Percentiles rank a stretch among this genome's conserved stretches.
These are phyloP conservation scores for Danio aesculapii DNA, from an alignment of 2,797 vertebrate species.

Conservation along the genomic window DNA sequence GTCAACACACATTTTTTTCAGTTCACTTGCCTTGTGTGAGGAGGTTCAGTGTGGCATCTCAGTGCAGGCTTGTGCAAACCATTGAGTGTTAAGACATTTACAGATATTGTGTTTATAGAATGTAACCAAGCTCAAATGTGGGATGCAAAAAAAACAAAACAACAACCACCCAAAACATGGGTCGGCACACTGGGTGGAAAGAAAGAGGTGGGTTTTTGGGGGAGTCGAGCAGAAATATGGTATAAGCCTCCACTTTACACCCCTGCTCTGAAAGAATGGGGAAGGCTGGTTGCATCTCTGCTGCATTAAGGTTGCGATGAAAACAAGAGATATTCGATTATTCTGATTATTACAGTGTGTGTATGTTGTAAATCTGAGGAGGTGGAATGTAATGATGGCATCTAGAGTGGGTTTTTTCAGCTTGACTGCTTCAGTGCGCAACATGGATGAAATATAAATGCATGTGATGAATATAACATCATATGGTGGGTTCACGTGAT, in stretches of 20 bases:
- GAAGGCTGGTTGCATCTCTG: slow-evolving; percentile 80
- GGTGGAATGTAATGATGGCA: slow-evolving; percentile 8
- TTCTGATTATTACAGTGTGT: neutral
- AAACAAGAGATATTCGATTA: slow-evolving; percentile 22
- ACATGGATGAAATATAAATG: slow-evolving; percentile 43
- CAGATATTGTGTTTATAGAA: slow-evolving; percentile 68
- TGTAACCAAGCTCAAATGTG: slow-evolving; percentile 46
- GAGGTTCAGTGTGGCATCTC: slow-evolving; percentile 91
- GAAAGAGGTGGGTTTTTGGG: slow-evolving; percentile 77
- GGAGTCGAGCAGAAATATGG: slow-evolving; percentile 73
- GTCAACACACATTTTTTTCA: slow-evolving; percentile 95
- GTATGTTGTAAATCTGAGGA: slow-evolving; percentile 11
- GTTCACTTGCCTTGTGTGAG: slow-evolving; percentile 83
- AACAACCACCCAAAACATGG: slow-evolving; percentile 73
- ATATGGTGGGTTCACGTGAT: slow-evolving; percentile 37
- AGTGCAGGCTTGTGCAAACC: slow-evolving; percentile 73
- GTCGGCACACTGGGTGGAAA: slow-evolving; percentile 72
- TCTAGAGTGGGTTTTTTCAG: slow-evolving; percentile 38
- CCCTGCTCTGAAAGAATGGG: slow-evolving; percentile 85
- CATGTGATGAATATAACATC: slow-evolving; percentile 48
- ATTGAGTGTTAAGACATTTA: slow-evolving; percentile 50
- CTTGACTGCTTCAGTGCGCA: slow-evolving; percentile 7
- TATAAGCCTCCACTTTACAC: slow-evolving; percentile 69
- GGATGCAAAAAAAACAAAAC: slow-evolving; percentile 22
- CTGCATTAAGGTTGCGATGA: slow-evolving; percentile 78